phyloP scores from a whole-genome alignment of 2,797 vertebrate genomes.

The Trachurus trachurus region DNA sequence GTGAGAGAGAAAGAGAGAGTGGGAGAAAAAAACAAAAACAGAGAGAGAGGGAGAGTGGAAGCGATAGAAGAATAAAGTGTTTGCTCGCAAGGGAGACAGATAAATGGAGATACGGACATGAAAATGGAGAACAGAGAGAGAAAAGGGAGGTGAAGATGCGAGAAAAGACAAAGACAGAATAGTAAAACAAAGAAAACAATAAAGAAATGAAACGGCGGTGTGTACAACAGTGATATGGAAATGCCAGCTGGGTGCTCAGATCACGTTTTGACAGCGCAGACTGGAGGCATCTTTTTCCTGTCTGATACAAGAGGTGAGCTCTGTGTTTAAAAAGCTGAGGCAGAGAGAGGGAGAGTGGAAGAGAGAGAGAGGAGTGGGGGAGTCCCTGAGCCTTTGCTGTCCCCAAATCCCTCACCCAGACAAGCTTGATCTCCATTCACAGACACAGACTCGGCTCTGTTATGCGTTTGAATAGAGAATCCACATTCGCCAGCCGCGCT shows the following conservation, averaged over 20 bases:
- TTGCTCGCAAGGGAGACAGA: conserved; percentile 2
- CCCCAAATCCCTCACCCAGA: conserved; percentile 72
- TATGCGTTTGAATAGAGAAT: conserved; percentile 60
- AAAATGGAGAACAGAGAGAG: conserved; percentile 7
- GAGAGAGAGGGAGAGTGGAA: conserved; percentile 16
- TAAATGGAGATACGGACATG: conserved; percentile 37
- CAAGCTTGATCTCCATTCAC: conserved; percentile 76
- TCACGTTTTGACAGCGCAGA: conserved; percentile 66
- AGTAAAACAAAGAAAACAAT: conserved; percentile 53
- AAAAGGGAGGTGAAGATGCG: conserved; percentile 12
- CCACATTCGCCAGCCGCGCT: conserved; percentile 31
- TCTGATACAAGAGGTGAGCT: conserved; percentile 69
- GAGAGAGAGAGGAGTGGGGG: conserved; percentile 10
- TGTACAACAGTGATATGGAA: conserved; percentile 77
- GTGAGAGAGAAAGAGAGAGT: conserved; percentile 20
- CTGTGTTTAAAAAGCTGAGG: conserved; percentile 48
- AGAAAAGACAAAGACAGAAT: conserved; percentile 40
- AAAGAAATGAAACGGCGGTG: conserved; percentile 34
- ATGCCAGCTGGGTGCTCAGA: conserved; percentile 58
- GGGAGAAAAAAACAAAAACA: not conserved
- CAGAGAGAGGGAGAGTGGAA: conserved; percentile 25
- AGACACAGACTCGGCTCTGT: conserved; percentile 56
- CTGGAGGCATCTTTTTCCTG: conserved; percentile 57
- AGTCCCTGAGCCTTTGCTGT: conserved; percentile 57
- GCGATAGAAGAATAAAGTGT: conserved; percentile 28